Conservation (phyloP, 1,140 invertebrate species). For the Lepeophtheirus salmonis region DNA sequence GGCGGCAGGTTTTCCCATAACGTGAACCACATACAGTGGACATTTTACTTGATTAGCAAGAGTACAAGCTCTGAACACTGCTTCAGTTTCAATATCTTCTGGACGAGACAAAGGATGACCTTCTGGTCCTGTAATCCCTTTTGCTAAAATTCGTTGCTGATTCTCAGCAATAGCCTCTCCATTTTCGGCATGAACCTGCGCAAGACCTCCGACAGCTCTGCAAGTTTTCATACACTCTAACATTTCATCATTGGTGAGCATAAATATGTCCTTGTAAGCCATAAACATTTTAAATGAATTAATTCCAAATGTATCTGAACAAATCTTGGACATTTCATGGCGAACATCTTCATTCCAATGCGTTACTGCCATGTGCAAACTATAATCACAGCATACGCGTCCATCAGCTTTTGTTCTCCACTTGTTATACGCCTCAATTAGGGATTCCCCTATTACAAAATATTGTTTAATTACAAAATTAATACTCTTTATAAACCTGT, state of each 20-base stretch:
- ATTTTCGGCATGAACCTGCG: slow-evolving; percentile 91
- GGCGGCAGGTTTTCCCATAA: slow-evolving; percentile 83
- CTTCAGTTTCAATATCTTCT: slow-evolving; percentile 93
- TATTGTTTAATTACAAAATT: slow-evolving; percentile 61
- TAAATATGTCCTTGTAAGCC: slow-evolving; percentile 77
- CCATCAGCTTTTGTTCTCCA: slow-evolving; percentile 76
- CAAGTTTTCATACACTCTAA: slow-evolving; percentile 51
- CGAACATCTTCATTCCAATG: slow-evolving; percentile 57
- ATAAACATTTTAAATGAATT: slow-evolving; percentile 99
- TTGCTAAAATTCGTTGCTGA: slow-evolving; percentile 6
- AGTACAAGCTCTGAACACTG: slow-evolving; percentile 77
- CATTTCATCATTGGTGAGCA: slow-evolving; percentile 77
- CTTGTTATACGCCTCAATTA: slow-evolving; percentile 79
- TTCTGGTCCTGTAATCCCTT: slow-evolving; percentile 50
- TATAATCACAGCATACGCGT: slow-evolving; percentile 96
- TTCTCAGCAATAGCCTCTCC: slow-evolving; percentile 54
- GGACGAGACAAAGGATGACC: slow-evolving; percentile 87
- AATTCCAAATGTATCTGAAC: slow-evolving; percentile 49
- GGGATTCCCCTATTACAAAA: slow-evolving; percentile 56
- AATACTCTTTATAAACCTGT: background rate
- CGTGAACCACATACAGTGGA: slow-evolving; percentile 87
- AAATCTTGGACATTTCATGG: slow-evolving; percentile 26
- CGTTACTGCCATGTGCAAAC: slow-evolving; percentile 71
- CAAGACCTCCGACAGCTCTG: slow-evolving; percentile 31
- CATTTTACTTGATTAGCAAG: slow-evolving; percentile 50